Base-by-base conservation (phyloP, 2,888 invertebrate species). In the Metalampra italica region DNA sequence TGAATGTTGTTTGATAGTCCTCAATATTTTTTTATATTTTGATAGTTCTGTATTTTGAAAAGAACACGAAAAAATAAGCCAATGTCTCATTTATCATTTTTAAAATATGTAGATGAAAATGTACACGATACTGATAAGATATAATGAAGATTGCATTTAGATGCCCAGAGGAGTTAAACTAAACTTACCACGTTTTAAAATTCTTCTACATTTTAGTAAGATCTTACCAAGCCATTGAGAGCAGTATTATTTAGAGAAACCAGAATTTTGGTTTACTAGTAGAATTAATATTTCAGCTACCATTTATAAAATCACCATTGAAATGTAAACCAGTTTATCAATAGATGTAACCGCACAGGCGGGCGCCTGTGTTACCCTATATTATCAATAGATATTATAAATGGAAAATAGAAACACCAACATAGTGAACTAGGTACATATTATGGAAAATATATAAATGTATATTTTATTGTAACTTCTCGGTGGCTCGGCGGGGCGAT, bases 11-110 rank as follows among this genome's bases (percentile, higher is more conserved):
- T 87, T 88, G 86, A 89, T 89, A 88, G 87, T 89, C 86, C 83
- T 87, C 86, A 76, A 89, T 90, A 90, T 89, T 90, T 90, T 88
- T 90, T 90, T 90, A 90, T 90, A 90, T 90, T 90, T 90, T 90
- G 90, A 89, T 90, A 90, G 90, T 89, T 90, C 90, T 90, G 89
- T 90, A 90, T 90, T 86, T 81, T 76, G 82, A 72, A 67, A 64
- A 60, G 68, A 81, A 78, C 82, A 79, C 73, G 79, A 79, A 78
- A 78, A 79, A 79, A 85, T 87, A 88, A 80, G 87, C 86, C 88
- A 86, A 86, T 83, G 78, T 84, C 81, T 87, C 81, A 81, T 84
- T 75, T 85, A 84, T 86, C 82, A 81, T 86, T 86, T 22, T 84
- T 68, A 72, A 71, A 63, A 60, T 59, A 22, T 22, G 22, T 22